Conservation (phyloP, 2,888 invertebrate genomes). For the Cataglyphis rosenhaueri region DNA sequence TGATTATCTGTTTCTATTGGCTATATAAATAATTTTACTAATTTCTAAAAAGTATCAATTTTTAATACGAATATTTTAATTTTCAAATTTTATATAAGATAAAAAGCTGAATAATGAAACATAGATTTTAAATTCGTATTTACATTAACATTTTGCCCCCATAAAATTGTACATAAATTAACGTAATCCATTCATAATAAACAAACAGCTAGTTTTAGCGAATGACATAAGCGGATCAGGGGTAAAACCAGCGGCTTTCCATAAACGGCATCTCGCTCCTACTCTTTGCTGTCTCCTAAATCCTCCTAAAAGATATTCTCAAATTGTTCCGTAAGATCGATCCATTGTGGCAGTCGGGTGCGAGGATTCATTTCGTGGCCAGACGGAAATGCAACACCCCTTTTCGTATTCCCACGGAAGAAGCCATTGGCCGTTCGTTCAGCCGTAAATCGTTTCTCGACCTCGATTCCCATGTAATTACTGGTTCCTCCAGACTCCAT, state of each 20-base stretch:
- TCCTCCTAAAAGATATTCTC: conserved; percentile 35
- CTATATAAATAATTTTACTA: not conserved
- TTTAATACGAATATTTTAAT: not conserved
- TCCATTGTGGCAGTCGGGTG: conserved; percentile 39
- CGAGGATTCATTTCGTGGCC: conserved; percentile 48
- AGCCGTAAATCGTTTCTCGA: conserved; percentile 70
- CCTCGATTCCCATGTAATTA: conserved; percentile 72
- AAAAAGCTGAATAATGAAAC: not conserved
- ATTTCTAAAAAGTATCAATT: not conserved
- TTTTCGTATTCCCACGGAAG: conserved; percentile 56
- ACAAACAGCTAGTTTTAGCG: conserved; percentile 30
- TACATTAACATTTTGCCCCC: not conserved
- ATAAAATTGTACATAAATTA: conserved; percentile 14
- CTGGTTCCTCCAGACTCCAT: conserved; percentile 71
- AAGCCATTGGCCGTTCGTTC: conserved; percentile 61
- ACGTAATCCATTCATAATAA: conserved; percentile 6
- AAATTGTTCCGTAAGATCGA: conserved; percentile 51
- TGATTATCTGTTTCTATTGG: not conserved
- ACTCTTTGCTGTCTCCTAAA: conserved; percentile 48
- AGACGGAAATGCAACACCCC: conserved; percentile 57
- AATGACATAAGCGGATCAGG: conserved; percentile 41
- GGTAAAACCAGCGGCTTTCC: conserved; percentile 21
- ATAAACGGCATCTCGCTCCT: conserved; percentile 22
- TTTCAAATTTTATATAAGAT: not conserved
- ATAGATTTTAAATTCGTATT: not conserved